Percentiles rank a stretch among this genome's conserved stretches.
Evolutionary conservation across 2,888 invertebrate species (phyloP).

Genomic region (Troides helena): DNA sequence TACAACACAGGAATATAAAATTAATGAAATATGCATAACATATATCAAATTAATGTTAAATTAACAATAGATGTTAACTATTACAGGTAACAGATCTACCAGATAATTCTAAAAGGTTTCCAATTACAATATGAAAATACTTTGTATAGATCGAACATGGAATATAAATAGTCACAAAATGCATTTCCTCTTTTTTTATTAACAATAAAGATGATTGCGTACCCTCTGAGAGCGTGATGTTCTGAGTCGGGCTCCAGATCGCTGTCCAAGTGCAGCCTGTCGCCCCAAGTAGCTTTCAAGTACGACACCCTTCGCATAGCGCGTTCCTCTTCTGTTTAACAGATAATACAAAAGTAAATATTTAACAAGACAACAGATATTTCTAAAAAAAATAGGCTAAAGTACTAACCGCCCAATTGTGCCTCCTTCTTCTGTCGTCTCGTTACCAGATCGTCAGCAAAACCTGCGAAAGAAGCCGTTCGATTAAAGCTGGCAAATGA

Average conservation of each 20-base stretch:
- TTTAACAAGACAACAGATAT: background rate
- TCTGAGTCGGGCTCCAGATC: conserved; percentile 82
- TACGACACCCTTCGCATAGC: conserved; percentile 95
- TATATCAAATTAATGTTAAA: conserved; percentile 34
- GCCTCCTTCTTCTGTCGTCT: conserved; percentile 78
- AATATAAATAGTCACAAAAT: background rate
- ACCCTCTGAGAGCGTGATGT: conserved; percentile 83
- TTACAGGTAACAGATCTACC: conserved; percentile 35
- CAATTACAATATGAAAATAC: conserved; percentile 17
- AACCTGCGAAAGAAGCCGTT: conserved; percentile 55
- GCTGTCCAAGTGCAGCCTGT: conserved; percentile 86
- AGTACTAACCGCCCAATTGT: conserved; percentile 71
- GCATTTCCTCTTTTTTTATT: too few species aligned
- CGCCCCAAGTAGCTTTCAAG: conserved; percentile 94
- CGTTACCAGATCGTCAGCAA: conserved; percentile 77
- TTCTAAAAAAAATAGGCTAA: background rate
- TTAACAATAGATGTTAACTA: conserved; percentile 38
- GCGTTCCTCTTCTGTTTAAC: conserved; percentile 88
- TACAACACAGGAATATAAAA: conserved; percentile 45
- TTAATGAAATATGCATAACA: conserved; percentile 32
- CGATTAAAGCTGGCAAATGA: conserved; percentile 12
- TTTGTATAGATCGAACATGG: background rate
- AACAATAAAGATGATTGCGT: conserved; percentile 33
- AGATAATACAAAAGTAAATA: background rate
- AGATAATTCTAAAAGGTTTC: conserved; percentile 24